phyloP scores from a whole-genome alignment of 2,888 invertebrate genomes.

The Athrips mouffetella region DNA sequence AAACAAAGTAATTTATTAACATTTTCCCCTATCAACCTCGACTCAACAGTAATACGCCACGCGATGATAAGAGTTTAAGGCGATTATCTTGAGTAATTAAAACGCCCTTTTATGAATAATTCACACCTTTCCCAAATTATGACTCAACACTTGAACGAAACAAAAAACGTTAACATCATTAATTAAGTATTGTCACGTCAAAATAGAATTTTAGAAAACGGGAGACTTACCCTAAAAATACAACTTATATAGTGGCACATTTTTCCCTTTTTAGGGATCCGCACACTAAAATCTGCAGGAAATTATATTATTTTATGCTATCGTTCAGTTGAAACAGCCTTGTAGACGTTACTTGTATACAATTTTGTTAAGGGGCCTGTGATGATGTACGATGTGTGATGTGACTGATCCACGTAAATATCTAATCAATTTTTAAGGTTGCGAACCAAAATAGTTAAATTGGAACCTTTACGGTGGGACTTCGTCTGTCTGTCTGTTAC shows the following conservation, averaged over 20 bases:
- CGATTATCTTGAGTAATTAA: constrained; percentile 59
- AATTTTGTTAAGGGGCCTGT: too few relatives aligned
- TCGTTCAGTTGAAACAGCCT: too few relatives aligned
- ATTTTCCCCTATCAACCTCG: constrained; percentile 41
- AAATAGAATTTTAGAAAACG: not conserved
- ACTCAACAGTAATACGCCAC: constrained; percentile 59
- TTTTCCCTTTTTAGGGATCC: not conserved
- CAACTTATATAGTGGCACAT: not conserved
- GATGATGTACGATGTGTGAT: too few relatives aligned
- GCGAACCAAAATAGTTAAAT: too few relatives aligned
- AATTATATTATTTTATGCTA: too few relatives aligned
- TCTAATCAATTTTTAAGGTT: too few relatives aligned
- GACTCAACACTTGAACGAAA: constrained; percentile 16
- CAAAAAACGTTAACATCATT: constrained; percentile 21
- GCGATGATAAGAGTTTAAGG: constrained; percentile 51
- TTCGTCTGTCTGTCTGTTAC: too few relatives aligned
- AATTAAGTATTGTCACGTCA: constrained; percentile 12
- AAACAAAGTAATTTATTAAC: not conserved
- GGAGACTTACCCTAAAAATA: not conserved
- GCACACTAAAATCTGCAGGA: too few relatives aligned
- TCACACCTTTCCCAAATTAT: constrained; percentile 31
- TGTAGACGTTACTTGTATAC: too few relatives aligned
- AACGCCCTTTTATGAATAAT: constrained; percentile 45
- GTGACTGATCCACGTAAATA: too few relatives aligned
- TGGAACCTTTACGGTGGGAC: too few relatives aligned